Evolutionary conservation across 2,113 vertebrate species (phyloP), one percentile per base, ranked within the genome.

Genomic region (Percina caprodes): DNA sequence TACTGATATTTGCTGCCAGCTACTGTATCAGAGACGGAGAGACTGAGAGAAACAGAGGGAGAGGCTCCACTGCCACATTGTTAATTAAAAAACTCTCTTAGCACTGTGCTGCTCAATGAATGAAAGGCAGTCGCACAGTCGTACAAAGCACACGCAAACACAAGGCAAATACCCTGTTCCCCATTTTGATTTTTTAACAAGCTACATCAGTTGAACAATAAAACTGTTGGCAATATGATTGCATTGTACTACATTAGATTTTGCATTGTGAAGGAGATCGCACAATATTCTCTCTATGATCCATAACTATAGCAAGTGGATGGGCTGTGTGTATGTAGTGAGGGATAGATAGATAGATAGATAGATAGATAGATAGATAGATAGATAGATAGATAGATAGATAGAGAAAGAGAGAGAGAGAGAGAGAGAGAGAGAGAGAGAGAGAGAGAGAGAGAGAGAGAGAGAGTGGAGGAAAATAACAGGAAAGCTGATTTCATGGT

Each of bases 401-500:
- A 39, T 60, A 35, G 33, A 35, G 33, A 35, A 6, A 35, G 33
- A 82, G 74, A 88, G 58, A 69, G 33, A 78, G 88, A 82, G 77
- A 48, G 76, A 62, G 35, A 55, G 66, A 80, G 56, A 78, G 63
- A 82, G 69, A 79, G 58, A 77, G 75, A 80, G 63, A 80, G 73
- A 84, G 66, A 74, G 81, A 39, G 65, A 30, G 30, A 30, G 4
- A 30, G 30, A 30, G 4, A 82, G 74, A 88, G 58, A 66, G 33
- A 78, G 86, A 82, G 77, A 83, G 58, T 4, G 48, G 75, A 87
- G 79, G 82, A 51, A 93, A 93, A 93, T 87, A 92, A 85, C 78
- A 90, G 85, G 86, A 91, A 89, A 94, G 87, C 89, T 89, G 92
- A 93, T 94, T 94, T 92, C 90, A 92, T 92, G 92, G 92, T 92